Evolutionary conservation across 1,140 invertebrate genomes (phyloP), one percentile per base, ranked within the genome.

Genomic region (Papilio polyxenes): DNA sequence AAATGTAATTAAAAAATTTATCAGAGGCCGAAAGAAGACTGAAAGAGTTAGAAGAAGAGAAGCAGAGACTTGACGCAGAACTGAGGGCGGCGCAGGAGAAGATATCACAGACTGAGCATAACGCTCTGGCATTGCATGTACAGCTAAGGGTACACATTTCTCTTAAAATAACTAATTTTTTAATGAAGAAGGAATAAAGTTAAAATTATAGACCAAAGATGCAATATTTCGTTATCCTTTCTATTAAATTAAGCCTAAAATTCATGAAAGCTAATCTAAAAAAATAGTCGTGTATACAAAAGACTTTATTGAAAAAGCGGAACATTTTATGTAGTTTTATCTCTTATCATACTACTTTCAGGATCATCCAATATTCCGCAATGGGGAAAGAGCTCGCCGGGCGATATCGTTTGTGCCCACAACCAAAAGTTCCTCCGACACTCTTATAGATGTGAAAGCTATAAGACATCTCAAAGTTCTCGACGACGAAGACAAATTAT

Each of bases 41-140:
- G 6, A 93, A 95, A 84, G 95, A 97, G 83, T 90, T 98, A 40
- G 97, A 97, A 93, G 89, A 94, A 76, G 97, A 97, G 89, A 95
- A 96, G 65, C 93, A 96, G 83, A 93, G 94, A 79, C 92, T 97
- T 53, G 97, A 97, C 85, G 91, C 95, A 13, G 96, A 97, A 91
- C 91, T 97, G 56, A 95, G 94, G 85, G 92, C 95, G 75, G 96
- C 97, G 3, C 94, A 95, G 78, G 95, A 96, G 87, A 97, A 97
- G 93, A 96, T 97, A 79, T 95, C 95, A 75, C 91, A 95, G 78
- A 96, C 96, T 10, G 97, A 97, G 90, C 94, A 96, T 79, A 96
- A 95, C 17, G 96, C 96, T 83, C 95, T 97, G 87, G 91, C 96
- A 40, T 86, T 97, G 40, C 96, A 97, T 86, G 95, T 96, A 23